Base-by-base conservation (phyloP, 2,113 vertebrate species). In the Gymnogyps californianus region DNA sequence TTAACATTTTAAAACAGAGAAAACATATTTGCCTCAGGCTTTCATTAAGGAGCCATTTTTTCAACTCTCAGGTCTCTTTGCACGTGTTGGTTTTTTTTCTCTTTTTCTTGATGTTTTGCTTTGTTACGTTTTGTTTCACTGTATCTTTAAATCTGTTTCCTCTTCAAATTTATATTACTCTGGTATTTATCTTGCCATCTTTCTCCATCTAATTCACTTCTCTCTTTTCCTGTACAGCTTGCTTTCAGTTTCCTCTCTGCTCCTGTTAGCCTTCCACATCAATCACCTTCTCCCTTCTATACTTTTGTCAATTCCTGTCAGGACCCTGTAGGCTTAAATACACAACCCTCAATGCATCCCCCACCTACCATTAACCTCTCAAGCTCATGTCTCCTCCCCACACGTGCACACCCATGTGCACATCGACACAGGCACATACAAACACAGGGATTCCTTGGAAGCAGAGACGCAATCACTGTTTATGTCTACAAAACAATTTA, bases 361-460 rank as follows among this genome's bases (percentile, higher is more conserved):
- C 9, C 12, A 62, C 7, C 31, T 44, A 62, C 46, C 36, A 26
- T 3, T 42, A 74, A 65, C 46, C 9, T 80, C 54, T 54, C 9
- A 70, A 57, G 34, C 17, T 79, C 52, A 9, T 2, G 0, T 55
- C 32, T 84, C 21, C n/a, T 62, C 24, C 15, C 12, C 12, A 29
- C 9, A 3, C 0, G 0, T n/a, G 28, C 44, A 54, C 32, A 44
- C 1, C 25, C 31, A 9, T 2, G 10, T 42, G 25, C 7, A 25
- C 20, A 32, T 24, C 7, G 19, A 34, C 17, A 49, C 12, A 51
- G 1, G 2, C 32, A 44, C 4, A 2, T 3, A 22, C 5, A 32
- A 44, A 65, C 28, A 57, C 1, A 61, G 10, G 40, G 16, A 62
- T 31, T 74, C 52, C 58, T 51, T 57, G 11, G n/a, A 91, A 94